These are phyloP conservation scores for Cryptoblepharus egeriae DNA, from an alignment of 2,797 vertebrate species.

Conservation along the genomic window DNA sequence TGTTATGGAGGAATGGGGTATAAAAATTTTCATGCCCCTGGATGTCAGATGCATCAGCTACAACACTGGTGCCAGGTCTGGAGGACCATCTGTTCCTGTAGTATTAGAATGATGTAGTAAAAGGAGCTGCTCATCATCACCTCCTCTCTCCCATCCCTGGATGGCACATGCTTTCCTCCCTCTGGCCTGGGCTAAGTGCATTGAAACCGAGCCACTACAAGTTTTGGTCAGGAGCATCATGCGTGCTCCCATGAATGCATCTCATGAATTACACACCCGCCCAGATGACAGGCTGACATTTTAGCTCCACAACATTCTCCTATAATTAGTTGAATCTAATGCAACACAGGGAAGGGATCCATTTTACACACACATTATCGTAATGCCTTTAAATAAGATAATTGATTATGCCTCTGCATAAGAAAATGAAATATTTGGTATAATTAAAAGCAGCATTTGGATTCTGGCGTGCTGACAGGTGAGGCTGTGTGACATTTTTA, in stretches of 20 bases:
- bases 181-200: conserved; percentile 41
- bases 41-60: no score
- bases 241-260: conserved; percentile 72
- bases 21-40: no score
- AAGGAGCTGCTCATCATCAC: no score
- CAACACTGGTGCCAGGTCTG: no score
- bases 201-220: conserved; percentile 58
- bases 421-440: conserved; percentile 81
- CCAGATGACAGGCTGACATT: conserved; percentile 82
- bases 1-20: no score
- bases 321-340: conserved; percentile 84
- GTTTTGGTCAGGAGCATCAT: conserved; percentile 71
- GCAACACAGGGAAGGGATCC: conserved; percentile 82
- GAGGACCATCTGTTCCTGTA: no score
- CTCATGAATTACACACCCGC: conserved; percentile 79
- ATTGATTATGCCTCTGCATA: conserved; percentile 85
- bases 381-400: conserved; percentile 85
- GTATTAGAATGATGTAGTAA: no score
- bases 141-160: neutral
- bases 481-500: conserved; percentile 76
- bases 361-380: conserved; percentile 81
- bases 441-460: conserved; percentile 81
- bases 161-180: neutral
- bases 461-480: conserved; percentile 80
- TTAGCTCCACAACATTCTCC: conserved; percentile 81